Evolutionary conservation across 2,113 vertebrate genomes (phyloP).

Genomic region (Pyrgilauda ruficollis): DNA sequence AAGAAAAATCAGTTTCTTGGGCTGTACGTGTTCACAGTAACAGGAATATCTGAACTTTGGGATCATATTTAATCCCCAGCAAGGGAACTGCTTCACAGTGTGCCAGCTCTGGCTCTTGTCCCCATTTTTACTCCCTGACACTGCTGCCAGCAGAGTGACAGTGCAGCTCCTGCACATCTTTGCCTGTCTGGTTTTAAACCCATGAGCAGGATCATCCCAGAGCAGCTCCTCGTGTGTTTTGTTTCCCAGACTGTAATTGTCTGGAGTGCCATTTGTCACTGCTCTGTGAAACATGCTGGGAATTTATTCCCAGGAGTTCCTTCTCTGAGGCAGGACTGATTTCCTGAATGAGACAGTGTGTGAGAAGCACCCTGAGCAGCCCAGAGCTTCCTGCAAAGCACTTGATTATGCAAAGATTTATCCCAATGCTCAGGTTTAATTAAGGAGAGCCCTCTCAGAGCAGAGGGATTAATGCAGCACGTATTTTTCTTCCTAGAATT

Average conservation of each 20-base stretch:
- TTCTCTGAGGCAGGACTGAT: not conserved
- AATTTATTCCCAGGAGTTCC: not conserved
- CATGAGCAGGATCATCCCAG: not conserved
- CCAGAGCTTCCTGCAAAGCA: not conserved
- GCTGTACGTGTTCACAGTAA: fast-evolving
- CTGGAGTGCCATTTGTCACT: not conserved
- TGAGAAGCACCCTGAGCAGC: not conserved
- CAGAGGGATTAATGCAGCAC: not conserved
- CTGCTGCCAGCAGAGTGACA: not conserved
- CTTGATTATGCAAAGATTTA: not conserved
- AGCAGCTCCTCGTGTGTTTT: not conserved
- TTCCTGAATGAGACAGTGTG: not conserved
- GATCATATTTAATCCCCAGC: not conserved
- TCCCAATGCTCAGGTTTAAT: not conserved
- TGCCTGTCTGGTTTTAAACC: not conserved
- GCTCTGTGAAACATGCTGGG: not conserved
- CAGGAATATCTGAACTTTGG: not conserved
- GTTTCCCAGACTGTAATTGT: not conserved
- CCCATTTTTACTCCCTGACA: not conserved
- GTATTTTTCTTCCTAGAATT: constrained; percentile 71
- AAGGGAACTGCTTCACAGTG: not conserved
- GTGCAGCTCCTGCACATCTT: not conserved
- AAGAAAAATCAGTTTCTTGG: not conserved
- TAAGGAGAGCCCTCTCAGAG: not conserved
- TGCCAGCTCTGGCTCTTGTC: not conserved